Percentiles rank a stretch among this genome's conserved stretches.
phyloP scores from a whole-genome alignment of 1,140 invertebrate species.

The Lysiphlebus fabarum region DNA sequence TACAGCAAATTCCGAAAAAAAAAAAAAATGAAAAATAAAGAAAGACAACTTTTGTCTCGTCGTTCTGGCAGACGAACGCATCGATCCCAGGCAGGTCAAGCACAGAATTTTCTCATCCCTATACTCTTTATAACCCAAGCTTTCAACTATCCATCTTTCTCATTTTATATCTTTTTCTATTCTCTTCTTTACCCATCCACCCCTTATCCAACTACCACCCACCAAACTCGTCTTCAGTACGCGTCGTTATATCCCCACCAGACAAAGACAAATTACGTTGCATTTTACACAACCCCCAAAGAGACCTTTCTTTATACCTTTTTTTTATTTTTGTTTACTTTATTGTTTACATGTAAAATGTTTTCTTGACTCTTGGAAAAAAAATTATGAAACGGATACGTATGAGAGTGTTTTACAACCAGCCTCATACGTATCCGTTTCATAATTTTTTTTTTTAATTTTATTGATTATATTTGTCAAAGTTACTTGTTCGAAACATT shows the following conservation, averaged over 20 bases:
- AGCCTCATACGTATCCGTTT: too few species aligned
- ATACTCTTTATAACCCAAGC: slow-evolving; percentile 15
- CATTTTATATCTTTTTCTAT: not conserved
- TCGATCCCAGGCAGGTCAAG: slow-evolving; percentile 56
- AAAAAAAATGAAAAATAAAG: slow-evolving; percentile 29
- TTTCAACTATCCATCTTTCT: slow-evolving; percentile 10
- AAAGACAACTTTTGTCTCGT: slow-evolving; percentile 51
- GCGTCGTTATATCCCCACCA: slow-evolving; percentile 36
- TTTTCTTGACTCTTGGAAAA: too few species aligned
- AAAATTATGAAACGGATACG: too few species aligned
- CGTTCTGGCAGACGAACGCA: slow-evolving; percentile 57
- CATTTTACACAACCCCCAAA: slow-evolving; percentile 53
- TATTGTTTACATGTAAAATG: not conserved
- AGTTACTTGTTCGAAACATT: too few species aligned
- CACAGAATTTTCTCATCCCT: slow-evolving; percentile 42
- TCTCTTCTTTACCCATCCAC: not conserved
- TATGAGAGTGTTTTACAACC: too few species aligned
- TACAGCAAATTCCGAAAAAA: slow-evolving; percentile 15
- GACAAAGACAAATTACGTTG: slow-evolving; percentile 57
- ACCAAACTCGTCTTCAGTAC: not conserved
- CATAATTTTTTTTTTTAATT: too few species aligned
- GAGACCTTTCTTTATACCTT: slow-evolving; percentile 35
- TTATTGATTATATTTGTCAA: too few species aligned
- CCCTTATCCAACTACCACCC: too few species aligned
- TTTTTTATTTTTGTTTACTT: slow-evolving; percentile 26